Conservation (phyloP, 2,797 vertebrate species). For the Coregonus sp. region DNA sequence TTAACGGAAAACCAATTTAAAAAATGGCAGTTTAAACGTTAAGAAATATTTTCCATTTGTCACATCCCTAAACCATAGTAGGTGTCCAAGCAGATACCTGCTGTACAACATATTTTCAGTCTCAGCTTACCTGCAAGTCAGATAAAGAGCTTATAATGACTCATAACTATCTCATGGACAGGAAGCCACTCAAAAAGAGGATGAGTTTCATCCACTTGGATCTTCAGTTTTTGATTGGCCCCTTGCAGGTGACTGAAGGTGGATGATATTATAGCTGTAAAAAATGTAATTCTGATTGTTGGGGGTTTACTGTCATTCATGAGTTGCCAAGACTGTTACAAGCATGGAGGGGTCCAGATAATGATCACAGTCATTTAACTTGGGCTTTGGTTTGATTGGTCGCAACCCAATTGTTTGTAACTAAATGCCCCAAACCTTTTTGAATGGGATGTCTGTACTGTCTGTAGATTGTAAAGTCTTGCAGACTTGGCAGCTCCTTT, state of each 20-base stretch:
- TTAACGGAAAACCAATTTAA: too few relatives aligned
- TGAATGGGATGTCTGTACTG: neutral
- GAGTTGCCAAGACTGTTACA: neutral
- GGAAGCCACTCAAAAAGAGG: neutral
- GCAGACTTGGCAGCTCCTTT: neutral
- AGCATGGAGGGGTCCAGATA: neutral
- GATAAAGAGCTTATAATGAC: neutral
- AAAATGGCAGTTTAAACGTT: too few relatives aligned
- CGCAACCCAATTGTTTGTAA: neutral
- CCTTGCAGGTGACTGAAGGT: neutral
- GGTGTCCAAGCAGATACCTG: too few relatives aligned
- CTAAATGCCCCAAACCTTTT: neutral
- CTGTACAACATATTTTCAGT: too few relatives aligned
- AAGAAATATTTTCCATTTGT: too few relatives aligned
- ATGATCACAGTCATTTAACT: neutral
- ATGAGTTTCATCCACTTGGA: neutral
- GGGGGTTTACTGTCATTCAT: neutral
- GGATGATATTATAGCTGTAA: neutral
- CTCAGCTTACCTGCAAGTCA: too few relatives aligned
- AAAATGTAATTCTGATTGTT: neutral
- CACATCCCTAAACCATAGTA: too few relatives aligned
- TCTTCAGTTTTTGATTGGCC: neutral
- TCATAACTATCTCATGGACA: neutral
- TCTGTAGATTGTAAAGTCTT: neutral
- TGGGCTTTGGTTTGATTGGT: neutral